Conservation (phyloP, 2,888 invertebrate genomes). For the Diplazon laetatorius region DNA sequence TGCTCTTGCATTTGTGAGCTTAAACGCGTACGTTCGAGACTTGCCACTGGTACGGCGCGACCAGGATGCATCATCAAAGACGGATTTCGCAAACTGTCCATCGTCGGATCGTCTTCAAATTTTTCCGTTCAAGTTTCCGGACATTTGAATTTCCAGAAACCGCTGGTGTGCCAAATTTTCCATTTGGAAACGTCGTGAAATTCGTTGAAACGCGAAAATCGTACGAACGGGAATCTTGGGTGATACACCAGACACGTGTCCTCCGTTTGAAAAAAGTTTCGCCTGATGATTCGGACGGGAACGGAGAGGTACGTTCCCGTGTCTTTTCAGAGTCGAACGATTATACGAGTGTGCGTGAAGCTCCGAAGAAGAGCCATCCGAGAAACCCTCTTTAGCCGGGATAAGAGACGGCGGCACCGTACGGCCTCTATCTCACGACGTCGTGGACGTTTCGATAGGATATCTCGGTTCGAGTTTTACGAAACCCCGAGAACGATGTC, state of each 20-base stretch:
- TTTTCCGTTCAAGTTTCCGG: background rate
- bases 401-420: conserved; percentile 47
- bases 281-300: background rate
- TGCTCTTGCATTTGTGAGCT: conserved; percentile 9
- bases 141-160: background rate
- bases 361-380: conserved; percentile 28
- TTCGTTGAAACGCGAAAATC: conserved; percentile 24
- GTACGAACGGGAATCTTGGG: background rate
- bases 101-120: background rate
- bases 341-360: conserved; percentile 39
- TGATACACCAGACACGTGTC: conserved; percentile 4
- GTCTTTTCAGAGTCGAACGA: conserved; percentile 32
- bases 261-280: conserved; percentile 1
- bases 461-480: conserved; percentile 51
- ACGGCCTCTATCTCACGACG: conserved; percentile 35
- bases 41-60: background rate
- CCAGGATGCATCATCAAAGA: conserved; percentile 25
- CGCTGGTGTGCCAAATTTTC: too few species aligned
- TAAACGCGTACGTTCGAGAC: background rate
- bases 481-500: conserved; percentile 31
- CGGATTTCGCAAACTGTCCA: background rate
- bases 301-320: background rate
- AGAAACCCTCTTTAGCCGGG: conserved; percentile 53
- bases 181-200: conserved; percentile 20
- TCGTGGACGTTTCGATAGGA: conserved; percentile 53